Percentiles rank a stretch among this genome's conserved stretches.
Conservation (phyloP, 2,113 vertebrate species). For the Cavia aperea region DNA sequence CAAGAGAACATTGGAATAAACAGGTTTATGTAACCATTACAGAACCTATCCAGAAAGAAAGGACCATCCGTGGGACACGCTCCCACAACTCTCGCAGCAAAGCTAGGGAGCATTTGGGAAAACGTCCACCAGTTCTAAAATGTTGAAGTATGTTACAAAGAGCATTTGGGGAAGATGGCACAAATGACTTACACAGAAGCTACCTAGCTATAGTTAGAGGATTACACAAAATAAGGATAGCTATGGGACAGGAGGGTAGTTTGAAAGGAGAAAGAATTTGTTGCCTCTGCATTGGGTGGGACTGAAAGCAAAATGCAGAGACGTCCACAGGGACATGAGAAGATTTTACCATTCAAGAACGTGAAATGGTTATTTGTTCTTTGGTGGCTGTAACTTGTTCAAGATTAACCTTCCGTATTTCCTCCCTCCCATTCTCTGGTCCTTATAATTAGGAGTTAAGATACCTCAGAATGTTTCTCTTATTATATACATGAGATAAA, state of each 20-base stretch:
- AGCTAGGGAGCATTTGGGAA: not conserved
- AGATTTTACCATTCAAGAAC: not conserved
- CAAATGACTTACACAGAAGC: not conserved
- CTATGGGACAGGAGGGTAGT: no score
- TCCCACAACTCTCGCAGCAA: not conserved
- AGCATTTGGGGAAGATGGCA: not conserved
- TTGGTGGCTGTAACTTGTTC: not conserved
- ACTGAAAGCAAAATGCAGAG: not conserved
- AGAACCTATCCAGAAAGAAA: not conserved
- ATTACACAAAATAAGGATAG: not conserved
- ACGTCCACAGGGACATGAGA: not conserved
- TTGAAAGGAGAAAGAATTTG: not conserved
- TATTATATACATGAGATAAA: not conserved
- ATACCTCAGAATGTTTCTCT: not conserved
- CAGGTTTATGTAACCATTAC: not conserved
- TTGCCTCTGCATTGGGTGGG: not conserved
- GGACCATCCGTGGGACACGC: not conserved
- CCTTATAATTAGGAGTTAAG: not conserved
- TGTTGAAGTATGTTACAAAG: not conserved
- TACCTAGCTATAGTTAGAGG: not conserved
- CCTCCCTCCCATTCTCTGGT: not conserved
- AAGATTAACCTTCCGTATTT: not conserved
- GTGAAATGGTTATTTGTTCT: not conserved
- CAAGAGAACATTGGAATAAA: not conserved
- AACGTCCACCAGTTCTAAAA: not conserved